Base-by-base conservation (phyloP, 2,113 vertebrate species). In the Blennius ocellaris region DNA sequence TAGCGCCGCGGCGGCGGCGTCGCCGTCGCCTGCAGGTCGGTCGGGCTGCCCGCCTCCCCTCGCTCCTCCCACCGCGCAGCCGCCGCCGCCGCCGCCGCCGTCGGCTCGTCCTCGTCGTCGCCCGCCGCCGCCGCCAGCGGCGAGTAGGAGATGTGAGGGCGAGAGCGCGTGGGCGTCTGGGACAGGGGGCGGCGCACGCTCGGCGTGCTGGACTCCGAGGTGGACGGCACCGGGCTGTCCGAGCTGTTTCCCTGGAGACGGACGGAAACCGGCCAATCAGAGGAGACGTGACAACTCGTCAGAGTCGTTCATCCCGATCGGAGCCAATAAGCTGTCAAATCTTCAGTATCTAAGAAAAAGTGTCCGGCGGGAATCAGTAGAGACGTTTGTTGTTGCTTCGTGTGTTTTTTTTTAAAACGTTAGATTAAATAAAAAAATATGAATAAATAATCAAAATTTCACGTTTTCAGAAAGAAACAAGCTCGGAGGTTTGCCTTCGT, bases 151-250 rank as follows among this genome's bases (percentile, higher is more conserved):
- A 99, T 94, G 81, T 98, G 95, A 41, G 98, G 97, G 52, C 93
- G 96, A 0, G 96, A 95, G 84, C 94, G 95, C 6, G 94, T 95
- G 2, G 96, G 96, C 55, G 96, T 95, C 0, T 97, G 96, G 0
- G 97, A 96, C 38, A 94, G 93, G 73, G 97, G 96, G 21, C 97
- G 94, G 6, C 94, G 95, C 52, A 94, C 95, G 14, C 95, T 94
- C 61, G 97, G 98, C 0, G 98, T 98, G 94, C 97, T 99, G 92
- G 96, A 97, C 92, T 98, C 98, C n/a, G 97, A 98, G 45, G 96
- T 89, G 84, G 97, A 99, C 7, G 97, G 97, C 65, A 97, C 96
- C 12, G 97, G 97, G 78, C 97, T 99, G 85, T 99, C 98, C 11
- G 97, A 98, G 59, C 96, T 97, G 37, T 96, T 95, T 53, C 96